These are phyloP conservation scores for Danio kyathit DNA, from an alignment of 2,797 vertebrate species.

Conservation along the genomic window DNA sequence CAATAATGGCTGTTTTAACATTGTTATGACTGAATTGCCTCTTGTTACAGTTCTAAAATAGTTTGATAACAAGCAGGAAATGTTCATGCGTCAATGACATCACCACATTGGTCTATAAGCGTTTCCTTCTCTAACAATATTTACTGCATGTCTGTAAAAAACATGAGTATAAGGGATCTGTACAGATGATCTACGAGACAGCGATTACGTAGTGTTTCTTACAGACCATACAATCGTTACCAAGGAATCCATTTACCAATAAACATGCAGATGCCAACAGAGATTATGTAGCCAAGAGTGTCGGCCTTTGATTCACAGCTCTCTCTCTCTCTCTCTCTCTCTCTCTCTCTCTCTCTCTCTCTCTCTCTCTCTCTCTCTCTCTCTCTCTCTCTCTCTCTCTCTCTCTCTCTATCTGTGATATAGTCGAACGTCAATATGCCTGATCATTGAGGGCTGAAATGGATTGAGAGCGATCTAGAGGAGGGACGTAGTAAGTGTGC, in stretches of 20 bases:
- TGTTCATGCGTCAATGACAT: too few relatives aligned
- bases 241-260: conserved; percentile 13
- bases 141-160: conserved; percentile 14
- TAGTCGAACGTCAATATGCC: conserved; percentile 58
- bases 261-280: conserved; percentile 20
- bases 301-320: conserved; percentile 27
- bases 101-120: too few relatives aligned
- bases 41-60: too few relatives aligned
- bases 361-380: conserved; percentile 31
- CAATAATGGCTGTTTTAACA: too few relatives aligned
- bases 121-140: conserved; percentile 5
- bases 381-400: conserved; percentile 41
- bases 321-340: conserved; percentile 36
- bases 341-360: too few relatives aligned
- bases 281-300: conserved; percentile 19
- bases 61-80: too few relatives aligned
- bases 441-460: conserved; percentile 28
- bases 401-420: conserved; percentile 42
- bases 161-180: conserved; percentile 24
- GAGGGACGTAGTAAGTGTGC: conserved; percentile 49
- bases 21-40: too few relatives aligned
- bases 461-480: conserved; percentile 46
- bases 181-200: conserved; percentile 17
- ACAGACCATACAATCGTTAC: conserved; percentile 24
- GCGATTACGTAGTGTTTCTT: background rate